Base-by-base conservation (phyloP, 2,113 vertebrate genomes). In the Suricata suricatta region DNA sequence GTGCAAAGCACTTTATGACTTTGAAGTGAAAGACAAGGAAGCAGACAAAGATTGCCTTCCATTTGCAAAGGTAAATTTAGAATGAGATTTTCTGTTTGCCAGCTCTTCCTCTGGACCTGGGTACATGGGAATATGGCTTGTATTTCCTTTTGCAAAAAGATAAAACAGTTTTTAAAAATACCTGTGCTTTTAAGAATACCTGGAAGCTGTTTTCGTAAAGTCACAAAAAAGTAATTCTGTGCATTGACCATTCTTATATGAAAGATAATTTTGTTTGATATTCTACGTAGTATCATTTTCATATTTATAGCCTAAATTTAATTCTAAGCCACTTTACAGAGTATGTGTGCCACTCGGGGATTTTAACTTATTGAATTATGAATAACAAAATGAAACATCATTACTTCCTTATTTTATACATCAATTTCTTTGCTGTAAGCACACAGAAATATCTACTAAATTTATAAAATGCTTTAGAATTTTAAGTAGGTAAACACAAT, bases 1-100 rank as follows among this genome's bases (percentile, higher is more conserved):
- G 99, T 99, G 99, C 99, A 99, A 99, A 98, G 99, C 99, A 96
- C 99, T 99, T 97, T 99, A 99, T 95, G 99, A 99, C 99, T 99
- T 99, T 96, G 99, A 99, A 99, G 99, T 99, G 60, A 99, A 99
- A 99, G 99, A 99, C 98, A 99, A 99, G 98, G 99, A 99, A 99
- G 99, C 99, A 0, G 99, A 99, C 99, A 99, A 99, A 98, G 99
- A 99, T 98, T 99, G 99, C 98, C 99, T 99, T 83, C 99, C 99
- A 0, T 99, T 99, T 98, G 99, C 99, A 96, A 99, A 99, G 99
- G 99, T 99, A 98, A 99, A 97, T 27, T 93, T 33, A 33, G 92
- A 57, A 6, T 25, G 31, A 25, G 7, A 1, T 44, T 69, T 77
- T 84, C 57, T 5, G 1, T 41, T 52, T 23, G 21, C 47, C n/a